phyloP scores from a whole-genome alignment of 1,140 invertebrate genomes.

The Vanessa tameamea region DNA sequence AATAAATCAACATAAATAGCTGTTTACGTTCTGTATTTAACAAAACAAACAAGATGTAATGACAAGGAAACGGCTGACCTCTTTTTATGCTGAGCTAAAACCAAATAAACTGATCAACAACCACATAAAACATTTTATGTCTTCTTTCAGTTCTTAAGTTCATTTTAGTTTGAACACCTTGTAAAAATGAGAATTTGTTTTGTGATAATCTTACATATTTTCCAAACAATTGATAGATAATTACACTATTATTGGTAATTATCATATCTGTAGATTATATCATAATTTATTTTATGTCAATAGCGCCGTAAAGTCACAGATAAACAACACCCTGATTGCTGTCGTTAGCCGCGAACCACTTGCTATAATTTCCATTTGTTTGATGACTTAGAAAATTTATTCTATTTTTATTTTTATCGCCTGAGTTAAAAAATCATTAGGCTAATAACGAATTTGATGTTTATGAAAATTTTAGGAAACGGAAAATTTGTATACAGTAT shows the following conservation, averaged over 20 bases:
- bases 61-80: slow-evolving; percentile 29
- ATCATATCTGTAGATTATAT: slow-evolving; percentile 23
- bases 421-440: slow-evolving; percentile 13
- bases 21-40: slow-evolving; percentile 8
- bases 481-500: not conserved
- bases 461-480: not conserved
- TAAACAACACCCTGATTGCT: slow-evolving; percentile 58
- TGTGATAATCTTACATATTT: not conserved
- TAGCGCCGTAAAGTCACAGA: slow-evolving; percentile 45
- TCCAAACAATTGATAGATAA: not conserved
- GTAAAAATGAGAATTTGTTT: not conserved
- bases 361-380: slow-evolving; percentile 54
- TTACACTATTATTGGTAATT: not conserved
- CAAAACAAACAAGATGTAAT: slow-evolving; percentile 22
- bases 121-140: slow-evolving; percentile 37
- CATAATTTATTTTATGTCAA: slow-evolving; percentile 46
- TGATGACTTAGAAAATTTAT: slow-evolving; percentile 62
- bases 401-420: slow-evolving; percentile 42
- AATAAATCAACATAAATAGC: slow-evolving; percentile 15
- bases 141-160: slow-evolving; percentile 20
- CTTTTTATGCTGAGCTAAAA: slow-evolving; percentile 29
- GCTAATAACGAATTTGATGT: not conserved
- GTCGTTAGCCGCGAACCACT: slow-evolving; percentile 55
- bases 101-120: slow-evolving; percentile 30
- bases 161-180: slow-evolving; percentile 8